Evolutionary conservation across 2,797 vertebrate genomes (phyloP).

Genomic region (Sciurus vulgaris): DNA sequence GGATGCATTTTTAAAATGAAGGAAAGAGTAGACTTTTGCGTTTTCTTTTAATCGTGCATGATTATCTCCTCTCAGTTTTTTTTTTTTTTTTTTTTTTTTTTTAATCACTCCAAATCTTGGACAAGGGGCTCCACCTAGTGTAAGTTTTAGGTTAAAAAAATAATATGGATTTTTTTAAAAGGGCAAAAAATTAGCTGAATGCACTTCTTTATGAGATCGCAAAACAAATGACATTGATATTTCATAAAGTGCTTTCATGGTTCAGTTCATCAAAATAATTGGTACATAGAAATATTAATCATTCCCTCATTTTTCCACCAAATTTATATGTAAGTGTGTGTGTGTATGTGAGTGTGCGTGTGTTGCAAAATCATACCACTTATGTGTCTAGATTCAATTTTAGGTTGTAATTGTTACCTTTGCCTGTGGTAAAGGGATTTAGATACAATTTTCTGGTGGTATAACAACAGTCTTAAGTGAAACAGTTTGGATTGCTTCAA

Average conservation of each 20-base stretch:
- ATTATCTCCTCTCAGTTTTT: not conserved
- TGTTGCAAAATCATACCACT: not conserved
- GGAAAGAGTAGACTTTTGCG: not conserved
- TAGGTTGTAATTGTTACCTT: constrained; percentile 42
- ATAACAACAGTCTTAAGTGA: constrained; percentile 53
- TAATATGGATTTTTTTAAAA: not conserved
- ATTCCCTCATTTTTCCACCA: not conserved
- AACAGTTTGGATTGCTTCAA: not conserved
- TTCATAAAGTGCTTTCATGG: constrained; percentile 32
- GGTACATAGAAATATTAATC: not conserved
- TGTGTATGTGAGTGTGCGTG: not conserved
- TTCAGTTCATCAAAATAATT: not conserved
- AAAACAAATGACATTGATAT: not conserved
- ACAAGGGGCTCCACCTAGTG: constrained; percentile 89
- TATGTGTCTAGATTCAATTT: not conserved
- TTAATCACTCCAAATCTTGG: constrained; percentile 79
- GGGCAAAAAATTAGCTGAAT: not conserved
- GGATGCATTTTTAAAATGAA: constrained; percentile 15
- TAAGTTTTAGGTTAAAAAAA: constrained; percentile 72
- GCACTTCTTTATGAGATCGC: not conserved
- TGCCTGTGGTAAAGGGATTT: constrained; percentile 17
- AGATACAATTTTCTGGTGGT: constrained; percentile 49
- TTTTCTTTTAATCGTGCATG: constrained; percentile 4
- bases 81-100: not conserved
- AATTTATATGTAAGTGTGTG: not conserved